phyloP scores from a whole-genome alignment of 1,140 invertebrate species.

The Ylistrum balloti region DNA sequence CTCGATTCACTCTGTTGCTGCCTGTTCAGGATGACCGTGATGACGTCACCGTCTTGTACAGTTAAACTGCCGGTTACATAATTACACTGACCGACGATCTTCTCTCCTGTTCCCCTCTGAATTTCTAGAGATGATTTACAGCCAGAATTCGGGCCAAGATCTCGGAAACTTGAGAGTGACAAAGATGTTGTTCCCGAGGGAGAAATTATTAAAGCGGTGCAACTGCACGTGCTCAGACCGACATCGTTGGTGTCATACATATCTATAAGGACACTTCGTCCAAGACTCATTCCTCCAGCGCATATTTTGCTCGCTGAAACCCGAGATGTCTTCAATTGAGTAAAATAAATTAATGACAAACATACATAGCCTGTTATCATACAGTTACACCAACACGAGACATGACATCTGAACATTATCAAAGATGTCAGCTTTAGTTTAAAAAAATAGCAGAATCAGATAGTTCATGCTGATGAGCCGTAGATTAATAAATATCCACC shows the following conservation, averaged over 20 bases:
- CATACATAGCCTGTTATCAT: too few relatives aligned
- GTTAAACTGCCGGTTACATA: not conserved
- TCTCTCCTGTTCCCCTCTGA: not conserved
- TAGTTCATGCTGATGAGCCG: too few relatives aligned
- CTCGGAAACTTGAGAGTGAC: not conserved
- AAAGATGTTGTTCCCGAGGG: not conserved
- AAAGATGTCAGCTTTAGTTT: too few relatives aligned
- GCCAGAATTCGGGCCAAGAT: not conserved
- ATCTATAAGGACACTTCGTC: not conserved
- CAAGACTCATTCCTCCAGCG: not conserved
- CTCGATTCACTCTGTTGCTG: not conserved
- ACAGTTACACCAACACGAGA: too few relatives aligned
- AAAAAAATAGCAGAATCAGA: too few relatives aligned
- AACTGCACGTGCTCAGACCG: not conserved
- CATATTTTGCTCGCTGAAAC: not conserved
- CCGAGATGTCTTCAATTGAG: not conserved
- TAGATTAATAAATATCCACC: too few relatives aligned
- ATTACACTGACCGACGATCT: not conserved
- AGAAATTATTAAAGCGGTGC: not conserved
- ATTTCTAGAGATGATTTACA: not conserved
- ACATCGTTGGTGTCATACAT: constrained; percentile 14
- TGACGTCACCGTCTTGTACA: not conserved
- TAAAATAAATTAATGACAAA: not conserved
- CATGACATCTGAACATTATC: too few relatives aligned
- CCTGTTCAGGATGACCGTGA: not conserved